Percentiles rank a stretch among this genome's conserved stretches.
Evolutionary conservation across 2,113 vertebrate species (phyloP).

Genomic region (Dipodomys ordii): DNA sequence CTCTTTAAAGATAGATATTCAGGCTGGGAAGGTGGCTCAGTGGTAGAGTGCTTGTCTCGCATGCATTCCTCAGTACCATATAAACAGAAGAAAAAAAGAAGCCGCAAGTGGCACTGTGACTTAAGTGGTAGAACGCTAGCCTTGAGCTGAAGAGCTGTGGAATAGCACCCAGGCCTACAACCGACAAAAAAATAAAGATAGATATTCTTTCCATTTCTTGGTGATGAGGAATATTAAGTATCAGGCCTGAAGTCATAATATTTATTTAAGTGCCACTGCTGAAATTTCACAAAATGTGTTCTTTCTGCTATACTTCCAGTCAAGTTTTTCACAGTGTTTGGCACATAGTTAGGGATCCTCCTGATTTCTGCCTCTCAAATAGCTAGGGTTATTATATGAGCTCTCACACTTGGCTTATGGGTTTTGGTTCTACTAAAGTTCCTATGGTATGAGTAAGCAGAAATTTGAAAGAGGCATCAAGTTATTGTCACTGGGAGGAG

Average conservation of each 20-base stretch:
- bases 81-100: too few relatives aligned
- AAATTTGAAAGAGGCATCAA: slow-evolving; percentile 25
- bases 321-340: too few relatives aligned
- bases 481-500: slow-evolving; percentile 22
- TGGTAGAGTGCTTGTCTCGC: too few relatives aligned
- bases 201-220: slow-evolving; percentile 28
- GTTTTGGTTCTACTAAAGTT: slow-evolving; percentile 1
- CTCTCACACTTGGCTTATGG: background rate
- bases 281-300: background rate
- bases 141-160: too few relatives aligned
- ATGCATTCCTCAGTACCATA: too few relatives aligned
- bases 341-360: too few relatives aligned
- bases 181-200: background rate
- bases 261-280: background rate
- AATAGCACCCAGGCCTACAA: too few relatives aligned
- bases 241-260: background rate
- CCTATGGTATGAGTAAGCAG: background rate
- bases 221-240: background rate
- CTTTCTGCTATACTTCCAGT: background rate
- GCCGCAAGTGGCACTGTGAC: too few relatives aligned
- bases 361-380: too few relatives aligned
- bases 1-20: background rate
- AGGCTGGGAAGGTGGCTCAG: too few relatives aligned
- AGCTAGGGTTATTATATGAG: too few relatives aligned
- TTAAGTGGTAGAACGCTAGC: too few relatives aligned